Conservation (phyloP, 2,888 invertebrate genomes). For the Bellardia bayeri region DNA sequence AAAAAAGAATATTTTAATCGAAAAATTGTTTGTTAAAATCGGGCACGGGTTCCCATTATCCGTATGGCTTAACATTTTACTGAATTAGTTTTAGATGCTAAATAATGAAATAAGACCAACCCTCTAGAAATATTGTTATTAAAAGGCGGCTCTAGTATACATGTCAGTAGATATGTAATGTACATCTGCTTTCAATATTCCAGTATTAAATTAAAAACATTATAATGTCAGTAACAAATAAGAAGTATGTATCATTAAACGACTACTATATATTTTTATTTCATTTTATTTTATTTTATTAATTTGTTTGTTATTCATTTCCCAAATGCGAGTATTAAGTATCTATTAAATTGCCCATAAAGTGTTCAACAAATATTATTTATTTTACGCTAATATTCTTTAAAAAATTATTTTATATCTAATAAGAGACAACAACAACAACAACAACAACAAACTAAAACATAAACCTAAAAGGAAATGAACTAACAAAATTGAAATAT, state of each 20-base stretch:
- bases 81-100: too few relatives aligned
- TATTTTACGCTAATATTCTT: slow-evolving; percentile 19
- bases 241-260: background rate
- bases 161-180: background rate
- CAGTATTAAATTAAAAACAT: too few relatives aligned
- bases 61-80: too few relatives aligned
- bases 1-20: too few relatives aligned
- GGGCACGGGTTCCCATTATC: too few relatives aligned
- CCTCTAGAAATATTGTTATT: too few relatives aligned
- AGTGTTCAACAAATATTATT: slow-evolving; percentile 36
- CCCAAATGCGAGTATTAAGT: background rate
- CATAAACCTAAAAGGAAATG: background rate
- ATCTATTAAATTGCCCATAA: slow-evolving; percentile 35
- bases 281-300: background rate
- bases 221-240: background rate
- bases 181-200: background rate
- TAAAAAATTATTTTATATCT: slow-evolving; percentile 40
- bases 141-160: too few relatives aligned
- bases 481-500: background rate
- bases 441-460: background rate
- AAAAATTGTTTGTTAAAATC: too few relatives aligned
- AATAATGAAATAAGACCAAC: too few relatives aligned
- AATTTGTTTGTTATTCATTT: background rate
- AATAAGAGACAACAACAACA: background rate
- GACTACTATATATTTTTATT: background rate